Percentiles rank a stretch among this genome's conserved stretches.
Conservation (phyloP, 1,140 invertebrate species). For the Bradysia coprophila region DNA sequence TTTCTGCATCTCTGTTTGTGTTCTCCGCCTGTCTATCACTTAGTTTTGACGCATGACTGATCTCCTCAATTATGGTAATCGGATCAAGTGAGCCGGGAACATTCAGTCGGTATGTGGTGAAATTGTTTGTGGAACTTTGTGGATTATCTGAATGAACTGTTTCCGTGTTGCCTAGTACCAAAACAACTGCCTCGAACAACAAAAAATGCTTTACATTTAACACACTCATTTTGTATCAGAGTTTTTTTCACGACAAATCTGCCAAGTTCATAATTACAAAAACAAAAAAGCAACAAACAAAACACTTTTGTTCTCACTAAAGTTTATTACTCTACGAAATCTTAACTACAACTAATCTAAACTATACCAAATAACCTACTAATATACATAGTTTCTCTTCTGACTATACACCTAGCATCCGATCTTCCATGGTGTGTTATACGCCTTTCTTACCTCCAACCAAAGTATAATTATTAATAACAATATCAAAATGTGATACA, state of each 20-base stretch:
- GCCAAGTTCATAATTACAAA: neutral
- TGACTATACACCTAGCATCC: no score
- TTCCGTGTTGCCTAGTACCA: neutral
- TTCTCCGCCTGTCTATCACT: no score
- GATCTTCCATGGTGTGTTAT: no score
- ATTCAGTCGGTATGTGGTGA: constrained; percentile 23
- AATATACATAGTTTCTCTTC: constrained; percentile 1
- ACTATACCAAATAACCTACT: constrained; percentile 2
- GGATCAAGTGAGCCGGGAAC: constrained; percentile 30
- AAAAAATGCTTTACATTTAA: neutral
- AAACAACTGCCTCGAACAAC: neutral
- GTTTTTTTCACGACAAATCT: neutral
- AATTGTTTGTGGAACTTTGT: constrained; percentile 6
- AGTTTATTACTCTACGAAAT: neutral
- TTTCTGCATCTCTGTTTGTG: no score
- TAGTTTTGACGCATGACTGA: neutral
- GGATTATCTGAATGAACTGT: constrained; percentile 11
- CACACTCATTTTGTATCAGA: neutral
- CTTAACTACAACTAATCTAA: neutral
- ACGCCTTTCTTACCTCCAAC: no score
- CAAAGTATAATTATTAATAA: no score
- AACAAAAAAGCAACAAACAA: neutral
- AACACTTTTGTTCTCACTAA: neutral
- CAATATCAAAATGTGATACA: no score
- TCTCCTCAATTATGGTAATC: constrained; percentile 30